A percentile compares a stretch with the other conserved stretches of the same genome.
Conservation (phyloP, 2,113 vertebrate genomes). For the Dasypus novemcinctus region DNA sequence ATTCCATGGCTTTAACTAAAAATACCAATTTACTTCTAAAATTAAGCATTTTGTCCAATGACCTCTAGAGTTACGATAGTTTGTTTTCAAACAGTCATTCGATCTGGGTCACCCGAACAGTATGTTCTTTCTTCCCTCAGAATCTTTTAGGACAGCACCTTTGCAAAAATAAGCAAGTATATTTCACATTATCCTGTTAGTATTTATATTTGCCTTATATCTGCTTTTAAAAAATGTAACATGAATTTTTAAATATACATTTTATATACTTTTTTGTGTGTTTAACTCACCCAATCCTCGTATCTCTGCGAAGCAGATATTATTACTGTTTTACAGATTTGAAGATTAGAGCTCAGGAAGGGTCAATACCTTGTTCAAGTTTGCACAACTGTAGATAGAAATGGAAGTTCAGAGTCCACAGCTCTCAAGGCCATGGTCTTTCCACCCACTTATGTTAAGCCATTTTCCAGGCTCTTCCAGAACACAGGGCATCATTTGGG, state of each 20-base stretch:
- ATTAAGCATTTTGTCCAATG: neutral
- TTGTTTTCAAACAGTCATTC: neutral
- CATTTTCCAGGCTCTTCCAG: neutral
- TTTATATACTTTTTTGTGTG: neutral
- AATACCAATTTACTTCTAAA: neutral
- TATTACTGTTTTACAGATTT: neutral
- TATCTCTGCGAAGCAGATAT: neutral
- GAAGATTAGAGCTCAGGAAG: neutral
- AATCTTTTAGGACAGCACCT: neutral
- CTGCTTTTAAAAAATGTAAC: neutral
- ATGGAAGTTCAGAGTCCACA: neutral
- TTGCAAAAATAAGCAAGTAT: neutral
- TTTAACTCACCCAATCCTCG: neutral
- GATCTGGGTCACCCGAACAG: neutral
- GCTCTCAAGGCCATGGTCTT: neutral
- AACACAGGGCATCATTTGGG: neutral
- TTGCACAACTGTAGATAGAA: neutral
- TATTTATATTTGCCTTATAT: neutral
- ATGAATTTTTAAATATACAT: neutral
- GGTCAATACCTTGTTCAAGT: neutral
- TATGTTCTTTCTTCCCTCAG: neutral
- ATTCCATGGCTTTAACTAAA: neutral
- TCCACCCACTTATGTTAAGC: neutral
- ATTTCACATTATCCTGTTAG: neutral
- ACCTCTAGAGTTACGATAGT: neutral